Evolutionary conservation across 2,888 invertebrate species (phyloP), one percentile per base, ranked within the genome.

Genomic region (Anarsia innoxiella): DNA sequence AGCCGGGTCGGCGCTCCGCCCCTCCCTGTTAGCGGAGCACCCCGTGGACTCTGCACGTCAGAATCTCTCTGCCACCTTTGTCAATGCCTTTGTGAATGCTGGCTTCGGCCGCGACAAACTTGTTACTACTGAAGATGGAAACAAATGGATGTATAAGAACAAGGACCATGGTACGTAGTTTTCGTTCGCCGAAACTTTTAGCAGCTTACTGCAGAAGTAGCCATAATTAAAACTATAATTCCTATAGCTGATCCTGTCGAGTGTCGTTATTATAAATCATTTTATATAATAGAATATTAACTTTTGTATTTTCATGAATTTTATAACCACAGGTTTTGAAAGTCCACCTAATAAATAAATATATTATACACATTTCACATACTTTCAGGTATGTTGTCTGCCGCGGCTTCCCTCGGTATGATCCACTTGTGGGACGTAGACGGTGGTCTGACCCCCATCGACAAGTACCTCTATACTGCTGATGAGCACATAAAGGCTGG

Each of bases 351-450:
- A n/a, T n/a, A n/a, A n/a, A n/a, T n/a, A n/a, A n/a, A n/a, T n/a
- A n/a, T n/a, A n/a, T n/a, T n/a, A n/a, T n/a, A n/a, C n/a, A n/a
- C n/a, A n/a, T n/a, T n/a, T n/a, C n/a, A n/a, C n/a, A n/a, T n/a
- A n/a, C 19, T 5, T 42, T 0, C 49, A 86, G 86, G 97, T 32
- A 98, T 98, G 97, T 73, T 99, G 40, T 97, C 97, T 60, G 97
- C 99, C 0, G 97, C 98, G 0, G 99, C 99, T 0, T 96, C 98
- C 0, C 87, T 99, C 16, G 99, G 99, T 16, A 88, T 99, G 57
- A 92, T 99, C 40, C 89, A 97, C 49, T 80, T 99, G 25, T 99
- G 99, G 99, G 99, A 99, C 71, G 96, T 99, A 1, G 99, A 99
- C 71, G 96, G 97, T 23, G 99, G 99, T 29, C 86, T 99, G 37